These are phyloP conservation scores for Malachius bipustulatus DNA, from an alignment of 2,888 invertebrate genomes.

Conservation along the genomic window DNA sequence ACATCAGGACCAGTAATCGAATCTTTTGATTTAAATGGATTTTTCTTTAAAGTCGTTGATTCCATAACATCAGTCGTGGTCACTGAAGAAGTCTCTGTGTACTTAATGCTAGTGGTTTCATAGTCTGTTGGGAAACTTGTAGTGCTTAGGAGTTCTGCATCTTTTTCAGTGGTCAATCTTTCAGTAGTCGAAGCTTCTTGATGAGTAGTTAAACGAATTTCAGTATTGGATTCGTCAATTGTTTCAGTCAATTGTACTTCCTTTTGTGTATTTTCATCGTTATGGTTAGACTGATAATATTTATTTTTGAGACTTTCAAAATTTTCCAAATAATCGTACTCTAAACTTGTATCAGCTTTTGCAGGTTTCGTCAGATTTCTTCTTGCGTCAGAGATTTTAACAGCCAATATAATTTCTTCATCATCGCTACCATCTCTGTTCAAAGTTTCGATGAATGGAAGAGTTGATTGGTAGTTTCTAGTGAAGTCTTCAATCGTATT, in stretches of 20 bases:
- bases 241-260: conserved; percentile 2
- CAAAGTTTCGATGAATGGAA: conserved; percentile 7
- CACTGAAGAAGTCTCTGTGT: background rate
- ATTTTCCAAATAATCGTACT: conserved; percentile 14
- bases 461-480: conserved; percentile 6
- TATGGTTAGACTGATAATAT: too few relatives aligned
- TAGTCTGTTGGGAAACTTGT: conserved; percentile 8
- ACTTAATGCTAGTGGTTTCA: background rate
- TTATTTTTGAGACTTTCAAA: background rate
- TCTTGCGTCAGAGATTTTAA: conserved; percentile 17
- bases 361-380: conserved; percentile 21
- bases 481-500: conserved; percentile 4
- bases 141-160: background rate
- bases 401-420: conserved; percentile 21
- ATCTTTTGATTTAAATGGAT: too few relatives aligned
- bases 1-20: too few relatives aligned
- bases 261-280: too few relatives aligned
- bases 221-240: background rate
- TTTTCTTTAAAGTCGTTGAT: background rate
- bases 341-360: conserved; percentile 24
- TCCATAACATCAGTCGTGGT: too few relatives aligned
- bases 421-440: conserved; percentile 9
- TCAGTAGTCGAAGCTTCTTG: conserved; percentile 6
- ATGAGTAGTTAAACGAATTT: conserved; percentile 11
- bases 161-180: background rate